Base-by-base conservation (phyloP, 2,113 vertebrate genomes). In the Anseranas semipalmata region DNA sequence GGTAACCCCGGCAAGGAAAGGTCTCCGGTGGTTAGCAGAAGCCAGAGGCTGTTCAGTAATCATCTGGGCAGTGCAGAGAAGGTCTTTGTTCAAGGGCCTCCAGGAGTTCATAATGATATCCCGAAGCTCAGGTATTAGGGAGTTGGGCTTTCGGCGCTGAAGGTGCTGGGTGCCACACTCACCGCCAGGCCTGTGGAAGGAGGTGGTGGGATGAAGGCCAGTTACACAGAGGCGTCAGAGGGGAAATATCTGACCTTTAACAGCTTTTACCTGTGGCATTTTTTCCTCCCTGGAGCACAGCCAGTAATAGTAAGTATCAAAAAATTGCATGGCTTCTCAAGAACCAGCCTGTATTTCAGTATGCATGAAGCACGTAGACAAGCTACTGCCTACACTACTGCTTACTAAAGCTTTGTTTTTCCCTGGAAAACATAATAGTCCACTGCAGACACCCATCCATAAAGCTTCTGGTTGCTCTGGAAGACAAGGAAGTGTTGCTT, bases 331-430 rank as follows among this genome's bases (percentile, higher is more conserved):
- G 45, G 16, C 22, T 77, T 89, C 45, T 10, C 37, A 70, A 74
- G 37, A 37, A 81, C 37, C 63, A 66, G 55, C 1, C 45, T 41
- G 32, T 55, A 59, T 41, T 78, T 89, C 73, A 41, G 56, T 7
- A 24, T 0, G 0, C 43, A n/a, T 30, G 18, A 90, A 93, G 45
- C 76, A 46, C 10, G 17, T 20, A 33, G 32, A 6, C 2, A 0
- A 63, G 24, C 37, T 78, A 12, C 9, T 55, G 65, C 46, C 37
- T 71, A 7, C 15, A 50, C 5, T 53, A 9, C 17, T 52, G 43
- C 62, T 83, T 45, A 12, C 17, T 24, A 2, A 10, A 50, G 24
- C 66, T 66, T 74, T 52, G 9, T 46, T 74, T 46, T 62, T 75
- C n/a, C 28, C 39, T 79, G 53, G 32, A 46, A 89, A 83, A 79